These are phyloP conservation scores for Raja brachyura DNA, from an alignment of 2,113 vertebrate species.

Conservation along the genomic window DNA sequence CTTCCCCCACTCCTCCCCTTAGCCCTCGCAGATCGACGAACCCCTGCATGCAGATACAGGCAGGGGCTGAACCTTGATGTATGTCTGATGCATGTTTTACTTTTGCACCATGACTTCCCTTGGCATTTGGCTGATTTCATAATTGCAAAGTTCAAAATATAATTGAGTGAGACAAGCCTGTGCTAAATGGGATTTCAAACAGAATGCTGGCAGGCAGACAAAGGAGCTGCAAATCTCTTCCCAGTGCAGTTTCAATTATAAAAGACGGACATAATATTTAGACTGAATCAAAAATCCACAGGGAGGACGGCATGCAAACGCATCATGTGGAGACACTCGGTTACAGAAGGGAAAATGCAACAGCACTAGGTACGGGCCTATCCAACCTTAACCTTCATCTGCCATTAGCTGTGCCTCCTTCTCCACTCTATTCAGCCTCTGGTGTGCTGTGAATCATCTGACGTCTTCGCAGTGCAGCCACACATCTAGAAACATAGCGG, in stretches of 20 bases:
- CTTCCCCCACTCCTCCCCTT: too few relatives aligned
- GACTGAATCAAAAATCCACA: slow-evolving; percentile 15
- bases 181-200: background rate
- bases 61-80: background rate
- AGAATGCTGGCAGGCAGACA: slow-evolving; percentile 10
- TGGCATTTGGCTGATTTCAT: background rate
- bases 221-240: background rate
- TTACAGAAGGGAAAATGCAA: background rate
- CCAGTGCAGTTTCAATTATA: background rate
- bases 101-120: background rate
- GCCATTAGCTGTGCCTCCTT: background rate
- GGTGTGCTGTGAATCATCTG: background rate
- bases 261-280: slow-evolving; percentile 9
- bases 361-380: background rate
- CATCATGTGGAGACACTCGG: background rate
- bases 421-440: background rate
- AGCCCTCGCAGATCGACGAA: background rate
- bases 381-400: background rate
- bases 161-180: background rate
- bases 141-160: background rate
- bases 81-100: background rate
- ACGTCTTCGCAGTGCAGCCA: background rate
- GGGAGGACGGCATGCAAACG: background rate
- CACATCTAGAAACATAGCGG: background rate
- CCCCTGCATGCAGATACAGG: background rate